Evolutionary conservation across 2,888 invertebrate genomes (phyloP).

Genomic region (Conchocele bisecta): DNA sequence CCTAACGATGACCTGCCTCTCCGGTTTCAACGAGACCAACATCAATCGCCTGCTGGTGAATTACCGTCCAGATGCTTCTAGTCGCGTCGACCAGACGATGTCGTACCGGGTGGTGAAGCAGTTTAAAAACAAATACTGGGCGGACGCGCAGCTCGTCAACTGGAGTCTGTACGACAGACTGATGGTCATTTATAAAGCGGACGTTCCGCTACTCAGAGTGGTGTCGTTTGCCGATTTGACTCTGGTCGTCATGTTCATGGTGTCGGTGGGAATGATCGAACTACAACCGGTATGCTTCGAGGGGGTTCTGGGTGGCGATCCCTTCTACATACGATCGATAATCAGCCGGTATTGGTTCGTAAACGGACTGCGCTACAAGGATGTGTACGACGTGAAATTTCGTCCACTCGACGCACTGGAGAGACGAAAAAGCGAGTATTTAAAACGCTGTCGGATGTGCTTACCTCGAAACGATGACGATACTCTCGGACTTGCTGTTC

Average conservation of each 20-base stretch:
- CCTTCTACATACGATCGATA: constrained; percentile 13
- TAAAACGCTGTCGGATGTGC: constrained; percentile 13
- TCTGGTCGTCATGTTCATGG: constrained; percentile 6
- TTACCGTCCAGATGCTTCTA: constrained; percentile 1
- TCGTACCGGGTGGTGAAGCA: constrained; percentile 1
- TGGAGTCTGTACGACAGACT: constrained; percentile 9
- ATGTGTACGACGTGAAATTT: constrained; percentile 7
- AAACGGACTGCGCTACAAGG: not conserved
- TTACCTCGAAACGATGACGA: not conserved
- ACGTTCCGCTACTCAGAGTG: not conserved
- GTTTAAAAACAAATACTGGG: constrained; percentile 21
- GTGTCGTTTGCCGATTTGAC: constrained; percentile 11
- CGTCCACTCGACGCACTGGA: not conserved
- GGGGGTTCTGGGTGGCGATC: constrained; percentile 6
- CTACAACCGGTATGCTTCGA: constrained; percentile 12
- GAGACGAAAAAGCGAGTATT: constrained; percentile 11
- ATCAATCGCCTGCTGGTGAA: constrained; percentile 15
- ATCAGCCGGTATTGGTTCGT: constrained; percentile 20
- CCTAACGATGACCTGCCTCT: constrained; percentile 8
- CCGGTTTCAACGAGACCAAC: constrained; percentile 15
- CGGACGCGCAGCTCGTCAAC: not conserved
- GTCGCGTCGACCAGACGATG: not conserved
- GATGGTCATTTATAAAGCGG: not conserved
- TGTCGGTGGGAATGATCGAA: not conserved
- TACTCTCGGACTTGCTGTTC: constrained; percentile 10